These are phyloP conservation scores for Pseudachorutes palmiensis DNA, from an alignment of 1,140 invertebrate species.

Conservation along the genomic window DNA sequence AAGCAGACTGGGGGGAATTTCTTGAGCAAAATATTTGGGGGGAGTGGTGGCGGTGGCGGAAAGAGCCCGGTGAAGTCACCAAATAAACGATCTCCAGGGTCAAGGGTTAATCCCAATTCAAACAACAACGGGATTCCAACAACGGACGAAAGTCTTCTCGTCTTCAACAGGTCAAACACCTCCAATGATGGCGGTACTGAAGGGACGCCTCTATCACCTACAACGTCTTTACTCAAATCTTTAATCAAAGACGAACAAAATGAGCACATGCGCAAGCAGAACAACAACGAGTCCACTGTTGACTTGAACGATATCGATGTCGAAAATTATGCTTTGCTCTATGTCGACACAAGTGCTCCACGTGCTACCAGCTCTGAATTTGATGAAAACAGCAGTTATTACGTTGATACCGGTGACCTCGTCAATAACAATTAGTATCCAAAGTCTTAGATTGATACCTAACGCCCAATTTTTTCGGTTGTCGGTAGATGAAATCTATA, in stretches of 20 bases:
- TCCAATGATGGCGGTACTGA: too few species aligned
- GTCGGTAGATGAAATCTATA: too few species aligned
- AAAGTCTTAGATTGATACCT: too few species aligned
- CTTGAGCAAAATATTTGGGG: conserved; percentile 5
- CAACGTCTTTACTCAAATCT: not conserved
- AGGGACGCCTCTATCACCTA: not conserved
- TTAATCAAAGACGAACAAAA: conserved; percentile 9
- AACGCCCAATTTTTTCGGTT: too few species aligned
- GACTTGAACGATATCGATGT: not conserved
- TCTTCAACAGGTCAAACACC: too few species aligned
- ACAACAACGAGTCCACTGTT: conserved; percentile 3
- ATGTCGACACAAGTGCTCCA: not conserved
- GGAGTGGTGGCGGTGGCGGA: not conserved
- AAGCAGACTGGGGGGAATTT: not conserved
- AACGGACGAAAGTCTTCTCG: too few species aligned
- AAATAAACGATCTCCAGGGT: not conserved
- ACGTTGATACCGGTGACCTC: not conserved
- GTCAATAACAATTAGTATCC: conserved; percentile 9
- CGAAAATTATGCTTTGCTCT: conserved; percentile 6
- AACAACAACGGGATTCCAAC: not conserved
- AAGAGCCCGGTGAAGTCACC: too few species aligned
- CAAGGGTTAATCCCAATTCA: not conserved
- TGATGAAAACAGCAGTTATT: not conserved
- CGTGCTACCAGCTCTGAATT: conserved; percentile 7
- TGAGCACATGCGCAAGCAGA: not conserved